Evolutionary conservation across 2,888 invertebrate genomes (phyloP).

Genomic region (Diarsia dahlii): DNA sequence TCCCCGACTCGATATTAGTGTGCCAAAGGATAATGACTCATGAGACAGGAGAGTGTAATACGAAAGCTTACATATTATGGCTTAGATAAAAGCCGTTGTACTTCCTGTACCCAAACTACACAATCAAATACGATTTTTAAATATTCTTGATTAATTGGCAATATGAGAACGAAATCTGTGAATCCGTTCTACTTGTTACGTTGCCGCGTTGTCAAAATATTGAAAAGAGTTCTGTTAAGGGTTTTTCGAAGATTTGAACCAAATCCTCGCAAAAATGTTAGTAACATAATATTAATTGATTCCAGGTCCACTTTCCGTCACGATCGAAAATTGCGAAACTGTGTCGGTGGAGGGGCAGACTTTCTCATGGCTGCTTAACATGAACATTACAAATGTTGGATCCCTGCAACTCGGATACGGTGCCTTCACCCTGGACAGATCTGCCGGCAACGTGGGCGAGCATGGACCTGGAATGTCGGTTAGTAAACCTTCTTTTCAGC

Average conservation of each 20-base stretch:
- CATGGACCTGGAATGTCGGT: constrained; percentile 92
- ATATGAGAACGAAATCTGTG: neutral
- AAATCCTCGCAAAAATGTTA: constrained; percentile 20
- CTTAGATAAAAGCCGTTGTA: constrained; percentile 17
- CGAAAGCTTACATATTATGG: constrained; percentile 37
- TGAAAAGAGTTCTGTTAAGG: neutral
- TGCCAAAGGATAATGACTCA: constrained; percentile 88
- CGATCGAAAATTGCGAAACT: constrained; percentile 90
- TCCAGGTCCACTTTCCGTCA: constrained; percentile 92
- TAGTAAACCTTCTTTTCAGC: constrained; percentile 73
- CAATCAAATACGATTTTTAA: neutral
- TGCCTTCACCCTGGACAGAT: constrained; percentile 92
- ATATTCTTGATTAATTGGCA: neutral
- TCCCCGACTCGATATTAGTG: constrained; percentile 84
- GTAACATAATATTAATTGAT: constrained; percentile 58
- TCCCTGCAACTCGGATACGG: constrained; percentile 90
- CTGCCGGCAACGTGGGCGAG: constrained; percentile 91
- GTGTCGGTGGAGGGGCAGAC: constrained; percentile 92
- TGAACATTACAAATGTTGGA: constrained; percentile 91
- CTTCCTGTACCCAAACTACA: neutral
- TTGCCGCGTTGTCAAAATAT: neutral
- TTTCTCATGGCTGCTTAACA: constrained; percentile 92
- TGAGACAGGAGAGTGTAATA: constrained; percentile 73
- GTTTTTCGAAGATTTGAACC: neutral
- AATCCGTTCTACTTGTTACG: neutral